Conservation (phyloP, 2,888 invertebrate genomes). For the Conomelus anceps region DNA sequence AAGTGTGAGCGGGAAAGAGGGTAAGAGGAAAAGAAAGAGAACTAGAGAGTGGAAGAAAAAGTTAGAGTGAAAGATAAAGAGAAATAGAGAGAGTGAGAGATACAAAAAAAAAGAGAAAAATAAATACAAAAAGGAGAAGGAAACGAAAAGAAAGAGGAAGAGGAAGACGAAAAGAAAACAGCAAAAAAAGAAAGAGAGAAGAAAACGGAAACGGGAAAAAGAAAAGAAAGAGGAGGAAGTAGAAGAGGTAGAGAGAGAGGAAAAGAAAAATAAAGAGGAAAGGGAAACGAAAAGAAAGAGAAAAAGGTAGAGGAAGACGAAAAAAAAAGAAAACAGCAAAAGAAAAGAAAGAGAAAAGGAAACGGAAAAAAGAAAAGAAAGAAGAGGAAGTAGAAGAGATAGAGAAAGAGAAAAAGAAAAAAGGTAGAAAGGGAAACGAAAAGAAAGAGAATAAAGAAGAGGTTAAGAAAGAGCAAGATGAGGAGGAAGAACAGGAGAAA, state of each 20-base stretch:
- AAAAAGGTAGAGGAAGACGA: too few species aligned
- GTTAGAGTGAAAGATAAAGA: background rate
- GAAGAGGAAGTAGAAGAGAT: background rate
- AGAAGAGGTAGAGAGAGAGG: background rate
- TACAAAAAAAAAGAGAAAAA: background rate
- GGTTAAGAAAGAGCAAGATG: background rate
- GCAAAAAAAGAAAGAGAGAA: background rate
- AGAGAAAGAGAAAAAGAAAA: background rate
- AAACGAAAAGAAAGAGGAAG: background rate
- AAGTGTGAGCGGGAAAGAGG: too few species aligned
- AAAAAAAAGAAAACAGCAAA: background rate
- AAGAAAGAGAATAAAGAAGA: background rate
- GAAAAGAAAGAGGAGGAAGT: background rate
- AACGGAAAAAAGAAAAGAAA: background rate
- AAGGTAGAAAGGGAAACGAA: too few species aligned
- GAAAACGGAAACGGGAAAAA: background rate
- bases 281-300: too few species aligned
- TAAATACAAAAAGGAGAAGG: background rate
- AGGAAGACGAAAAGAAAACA: background rate
- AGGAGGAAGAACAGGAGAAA: background rate
- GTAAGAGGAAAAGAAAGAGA: too few species aligned
- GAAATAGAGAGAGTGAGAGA: background rate
- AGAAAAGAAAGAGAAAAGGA: background rate
- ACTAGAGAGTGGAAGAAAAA: background rate
- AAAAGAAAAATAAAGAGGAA: background rate